Percentiles rank a stretch among this genome's conserved stretches.
Evolutionary conservation across 2,888 invertebrate species (phyloP).

Genomic region (Tetanocera ferruginea): DNA sequence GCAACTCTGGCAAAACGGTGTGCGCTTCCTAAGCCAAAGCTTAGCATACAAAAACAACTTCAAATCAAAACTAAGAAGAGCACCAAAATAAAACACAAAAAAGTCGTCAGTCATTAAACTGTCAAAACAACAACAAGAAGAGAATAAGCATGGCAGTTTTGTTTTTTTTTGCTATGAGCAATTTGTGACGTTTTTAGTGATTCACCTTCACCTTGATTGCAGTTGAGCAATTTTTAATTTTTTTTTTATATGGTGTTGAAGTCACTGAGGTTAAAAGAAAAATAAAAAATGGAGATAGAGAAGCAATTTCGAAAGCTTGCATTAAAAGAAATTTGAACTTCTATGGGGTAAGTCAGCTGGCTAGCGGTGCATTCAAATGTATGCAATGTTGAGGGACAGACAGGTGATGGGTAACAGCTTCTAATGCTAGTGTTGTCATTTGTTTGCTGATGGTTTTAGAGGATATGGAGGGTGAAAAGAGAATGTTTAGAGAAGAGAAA

Average conservation of each 20-base stretch:
- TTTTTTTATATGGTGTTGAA: background rate
- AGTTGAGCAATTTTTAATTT: background rate
- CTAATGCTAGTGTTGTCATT: too few relatives aligned
- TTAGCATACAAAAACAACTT: background rate
- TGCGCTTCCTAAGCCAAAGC: too few relatives aligned
- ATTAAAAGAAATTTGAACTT: background rate
- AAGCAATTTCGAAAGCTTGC: background rate
- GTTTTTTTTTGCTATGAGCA: background rate
- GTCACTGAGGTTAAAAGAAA: background rate
- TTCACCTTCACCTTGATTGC: slow-evolving; percentile 19
- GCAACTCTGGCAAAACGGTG: too few relatives aligned
- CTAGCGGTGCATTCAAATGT: too few relatives aligned
- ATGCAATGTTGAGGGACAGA: too few relatives aligned
- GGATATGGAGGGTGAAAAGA: too few relatives aligned
- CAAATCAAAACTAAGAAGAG: background rate
- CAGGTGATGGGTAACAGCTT: too few relatives aligned
- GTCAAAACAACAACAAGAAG: background rate
- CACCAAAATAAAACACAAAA: background rate
- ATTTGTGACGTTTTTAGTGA: slow-evolving; percentile 4
- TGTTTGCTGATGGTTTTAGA: too few relatives aligned
- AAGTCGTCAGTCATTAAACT: background rate
- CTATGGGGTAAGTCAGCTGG: background rate
- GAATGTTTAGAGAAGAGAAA: too few relatives aligned
- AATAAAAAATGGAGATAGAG: background rate
- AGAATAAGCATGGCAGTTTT: too few relatives aligned